Evolutionary conservation across 2,113 vertebrate genomes (phyloP), one percentile per base, ranked within the genome.

Genomic region (Gnathonemus longibarbis): DNA sequence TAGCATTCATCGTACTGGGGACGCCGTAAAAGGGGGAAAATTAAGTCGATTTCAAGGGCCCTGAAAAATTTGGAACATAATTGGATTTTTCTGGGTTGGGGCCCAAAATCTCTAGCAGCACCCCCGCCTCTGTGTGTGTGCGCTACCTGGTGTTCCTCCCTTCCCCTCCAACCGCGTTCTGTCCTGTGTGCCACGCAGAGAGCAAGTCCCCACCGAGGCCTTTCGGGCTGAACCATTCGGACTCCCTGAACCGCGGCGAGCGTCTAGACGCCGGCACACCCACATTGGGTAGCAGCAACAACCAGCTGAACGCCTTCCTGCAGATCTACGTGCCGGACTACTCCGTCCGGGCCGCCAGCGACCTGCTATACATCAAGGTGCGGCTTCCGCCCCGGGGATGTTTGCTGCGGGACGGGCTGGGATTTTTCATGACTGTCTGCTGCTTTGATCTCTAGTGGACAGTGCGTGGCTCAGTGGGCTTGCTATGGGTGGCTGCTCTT

Each of bases 321-420:
- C 98, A 99, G 91, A 97, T 98, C 91, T 99, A 99, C 91, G 94
- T 98, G 89, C 98, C 98, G 0, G 98, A 99, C 92, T 99, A 99
- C 94, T 99, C 98, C 5, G 98, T 99, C 94, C 95, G 97, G 93
- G 98, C 98, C 31, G 94, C 98, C 87, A 95, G 98, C 74, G 98
- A 99, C 94, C 95, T 99, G 93, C 97, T 99, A 95, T 99, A 96
- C 66, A 97, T 99, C 93, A 99, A 99, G 98, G 98, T 99, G 45
- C 21, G 45, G 10, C 7, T 10, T 45, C 83, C 21, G 3, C 46
- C 83, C 8, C 0, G 42, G 21, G 83, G 24, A 13, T 21, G 83
- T 46, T 21, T 84, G 83, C 35, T 83, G n/a, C 0, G 4, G 77
- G 77, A 45, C 2, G 35, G 3, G 39, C 31, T 45, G 42, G 35